Evolutionary conservation across 2,113 vertebrate genomes (phyloP), one percentile per base, ranked within the genome.

Genomic region (Ranitomeya variabilis): DNA sequence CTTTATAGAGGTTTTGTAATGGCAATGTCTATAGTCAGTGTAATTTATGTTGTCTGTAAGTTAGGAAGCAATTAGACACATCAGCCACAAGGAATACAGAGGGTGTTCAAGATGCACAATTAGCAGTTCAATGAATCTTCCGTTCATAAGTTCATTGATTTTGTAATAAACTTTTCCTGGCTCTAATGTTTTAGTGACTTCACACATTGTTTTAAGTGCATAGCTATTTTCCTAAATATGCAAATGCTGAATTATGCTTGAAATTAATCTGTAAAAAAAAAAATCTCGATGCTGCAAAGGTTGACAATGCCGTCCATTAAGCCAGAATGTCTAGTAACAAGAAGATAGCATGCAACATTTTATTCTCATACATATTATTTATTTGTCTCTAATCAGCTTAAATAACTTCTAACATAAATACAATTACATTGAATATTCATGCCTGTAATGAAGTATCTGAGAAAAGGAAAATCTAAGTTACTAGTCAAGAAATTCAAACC

Each of bases 11-110:
- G 73, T 85, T 85, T 85, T 92, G 87, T 91, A 91, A 91, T 91
- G 93, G 90, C 55, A 91, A 13, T 90, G 54, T 89, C 91, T 92
- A 92, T 90, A 92, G 92, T 92, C 90, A 90, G 90, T 93, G 86
- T 90, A 91, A 89, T 83, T 92, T 83, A 88, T 83, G 37, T 90
- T 89, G 86, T 83, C 59, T 91, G 19, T 90, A 86, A 91, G 90
- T 90, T 92, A 89, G 91, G 82, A 91, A 88, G 80, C 73, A 88
- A 88, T 83, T 88, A 88, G 87, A 88, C 71, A 55, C 73, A 84
- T 88, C 57, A 83, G 59, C 80, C 87, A 84, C 37, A 23, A 88
- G 69, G 71, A 78, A 83, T 83, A 84, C 80, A 88, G 69, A 77
- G 55, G 80, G 80, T 83, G 71, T 83, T 88, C 69, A 88, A 83